Conservation (phyloP, 2,888 invertebrate species). For the Drosophila ustulata region DNA sequence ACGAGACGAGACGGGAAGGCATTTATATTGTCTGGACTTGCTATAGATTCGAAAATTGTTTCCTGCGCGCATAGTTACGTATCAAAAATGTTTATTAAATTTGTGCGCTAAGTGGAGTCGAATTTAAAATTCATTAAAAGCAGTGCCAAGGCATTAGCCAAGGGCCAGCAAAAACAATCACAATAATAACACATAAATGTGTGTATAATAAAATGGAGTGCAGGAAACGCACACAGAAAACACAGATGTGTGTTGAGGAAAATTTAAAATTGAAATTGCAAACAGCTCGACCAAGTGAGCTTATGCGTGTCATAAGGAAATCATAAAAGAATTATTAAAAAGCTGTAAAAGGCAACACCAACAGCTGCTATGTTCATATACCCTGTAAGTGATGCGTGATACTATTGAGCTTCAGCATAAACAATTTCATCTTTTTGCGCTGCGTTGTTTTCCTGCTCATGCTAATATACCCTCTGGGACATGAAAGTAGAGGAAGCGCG, state of each 20-base stretch:
- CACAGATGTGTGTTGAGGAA: constrained; percentile 5
- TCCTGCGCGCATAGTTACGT: constrained; percentile 46
- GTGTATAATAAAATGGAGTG: constrained; percentile 3
- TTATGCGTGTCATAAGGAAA: constrained; percentile 35
- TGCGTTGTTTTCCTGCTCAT: neutral
- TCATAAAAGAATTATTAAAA: constrained; percentile 49
- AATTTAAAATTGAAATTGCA: constrained; percentile 45
- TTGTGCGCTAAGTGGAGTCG: constrained; percentile 34
- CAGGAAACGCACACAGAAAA: constrained; percentile 2
- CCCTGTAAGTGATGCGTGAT: neutral
- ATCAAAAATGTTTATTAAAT: constrained; percentile 62
- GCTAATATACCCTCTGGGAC: constrained; percentile 23
- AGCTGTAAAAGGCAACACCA: neutral
- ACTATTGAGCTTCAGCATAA: neutral
- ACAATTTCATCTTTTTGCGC: neutral
- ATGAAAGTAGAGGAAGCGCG: constrained; percentile 6
- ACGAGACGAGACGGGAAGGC: neutral
- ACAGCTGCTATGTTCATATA: neutral
- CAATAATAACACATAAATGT: constrained; percentile 9
- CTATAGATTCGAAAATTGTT: constrained; percentile 45
- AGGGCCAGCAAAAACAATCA: constrained; percentile 29
- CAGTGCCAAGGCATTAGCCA: constrained; percentile 47
- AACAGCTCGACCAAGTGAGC: constrained; percentile 8
- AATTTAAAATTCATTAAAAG: constrained; percentile 76
- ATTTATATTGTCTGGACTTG: constrained; percentile 18